A percentile compares a stretch with the other conserved stretches of the same genome.
These are phyloP conservation scores for Caenorhabditis parvicauda DNA, from an alignment of 2,888 invertebrate genomes.

Conservation along the genomic window DNA sequence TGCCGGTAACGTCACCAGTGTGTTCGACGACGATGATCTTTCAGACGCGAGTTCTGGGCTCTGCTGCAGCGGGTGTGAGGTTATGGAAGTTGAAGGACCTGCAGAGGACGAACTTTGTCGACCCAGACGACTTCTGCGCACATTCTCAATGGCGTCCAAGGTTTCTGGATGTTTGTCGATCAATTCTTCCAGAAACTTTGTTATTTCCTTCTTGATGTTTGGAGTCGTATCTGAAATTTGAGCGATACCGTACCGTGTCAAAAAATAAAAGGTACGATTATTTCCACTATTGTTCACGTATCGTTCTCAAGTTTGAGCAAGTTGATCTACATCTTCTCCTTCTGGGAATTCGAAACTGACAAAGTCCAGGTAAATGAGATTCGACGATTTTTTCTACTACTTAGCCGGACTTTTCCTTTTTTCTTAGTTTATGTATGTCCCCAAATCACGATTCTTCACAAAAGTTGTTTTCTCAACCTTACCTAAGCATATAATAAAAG, in stretches of 20 bases:
- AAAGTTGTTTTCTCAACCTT: too few species aligned
- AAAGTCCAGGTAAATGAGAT: not conserved
- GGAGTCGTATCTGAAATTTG: too few species aligned
- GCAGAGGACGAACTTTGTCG: conserved; percentile 12
- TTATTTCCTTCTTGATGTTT: conserved; percentile 55
- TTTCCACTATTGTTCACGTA: not conserved
- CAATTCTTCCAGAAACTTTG: conserved; percentile 59
- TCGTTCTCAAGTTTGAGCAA: not conserved
- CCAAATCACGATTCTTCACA: too few species aligned
- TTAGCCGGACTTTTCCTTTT: too few species aligned
- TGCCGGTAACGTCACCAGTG: not conserved
- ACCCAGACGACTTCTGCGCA: conserved; percentile 42
- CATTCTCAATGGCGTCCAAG: conserved; percentile 59
- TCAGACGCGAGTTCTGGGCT: not conserved
- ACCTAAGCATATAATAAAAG: too few species aligned
- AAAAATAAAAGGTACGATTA: too few species aligned
- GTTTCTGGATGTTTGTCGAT: conserved; percentile 62
- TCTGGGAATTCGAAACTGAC: not conserved
- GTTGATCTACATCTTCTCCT: too few species aligned
- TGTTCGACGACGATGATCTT: not conserved
- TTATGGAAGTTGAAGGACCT: too few species aligned
- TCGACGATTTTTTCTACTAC: too few species aligned
- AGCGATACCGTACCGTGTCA: too few species aligned
- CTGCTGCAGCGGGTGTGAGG: not conserved
- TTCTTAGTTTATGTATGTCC: too few species aligned